Conservation (phyloP, 2,888 invertebrate species). For the Galeopsomyia nigrocyanea region DNA sequence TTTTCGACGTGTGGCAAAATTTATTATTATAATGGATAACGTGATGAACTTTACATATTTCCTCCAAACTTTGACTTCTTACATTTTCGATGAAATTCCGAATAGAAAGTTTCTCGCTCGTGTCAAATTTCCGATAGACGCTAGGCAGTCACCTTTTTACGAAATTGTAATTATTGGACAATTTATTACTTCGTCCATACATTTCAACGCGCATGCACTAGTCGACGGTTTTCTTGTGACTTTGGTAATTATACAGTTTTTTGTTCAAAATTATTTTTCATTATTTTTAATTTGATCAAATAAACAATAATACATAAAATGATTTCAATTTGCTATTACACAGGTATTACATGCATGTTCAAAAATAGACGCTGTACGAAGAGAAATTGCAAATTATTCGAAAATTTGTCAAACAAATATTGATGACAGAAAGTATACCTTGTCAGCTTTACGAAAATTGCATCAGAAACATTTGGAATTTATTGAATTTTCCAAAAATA, state of each 20-base stretch:
- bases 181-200: not conserved
- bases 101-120: slow-evolving; percentile 11
- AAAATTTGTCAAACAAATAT: not conserved
- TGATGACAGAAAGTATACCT: not conserved
- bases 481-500: slow-evolving; percentile 8
- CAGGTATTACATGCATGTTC: slow-evolving; percentile 21
- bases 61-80: not conserved
- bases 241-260: slow-evolving; percentile 2
- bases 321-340: no score
- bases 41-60: not conserved
- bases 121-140: slow-evolving; percentile 6
- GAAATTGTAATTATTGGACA: slow-evolving; percentile 15
- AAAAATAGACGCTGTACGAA: not conserved
- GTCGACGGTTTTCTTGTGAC: slow-evolving; percentile 15
- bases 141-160: slow-evolving; percentile 18
- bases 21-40: slow-evolving; percentile 8
- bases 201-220: slow-evolving; percentile 1
- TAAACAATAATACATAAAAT: no score
- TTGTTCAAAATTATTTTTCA: no score
- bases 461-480: slow-evolving; percentile 12
- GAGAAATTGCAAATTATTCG: slow-evolving; percentile 15
- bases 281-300: no score
- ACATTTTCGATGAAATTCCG: not conserved
- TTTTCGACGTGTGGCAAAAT: not conserved
- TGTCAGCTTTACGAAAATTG: not conserved